Evolutionary conservation across 2,113 vertebrate genomes (phyloP), one percentile per base, ranked within the genome.

Genomic region (Mixornis gularis): DNA sequence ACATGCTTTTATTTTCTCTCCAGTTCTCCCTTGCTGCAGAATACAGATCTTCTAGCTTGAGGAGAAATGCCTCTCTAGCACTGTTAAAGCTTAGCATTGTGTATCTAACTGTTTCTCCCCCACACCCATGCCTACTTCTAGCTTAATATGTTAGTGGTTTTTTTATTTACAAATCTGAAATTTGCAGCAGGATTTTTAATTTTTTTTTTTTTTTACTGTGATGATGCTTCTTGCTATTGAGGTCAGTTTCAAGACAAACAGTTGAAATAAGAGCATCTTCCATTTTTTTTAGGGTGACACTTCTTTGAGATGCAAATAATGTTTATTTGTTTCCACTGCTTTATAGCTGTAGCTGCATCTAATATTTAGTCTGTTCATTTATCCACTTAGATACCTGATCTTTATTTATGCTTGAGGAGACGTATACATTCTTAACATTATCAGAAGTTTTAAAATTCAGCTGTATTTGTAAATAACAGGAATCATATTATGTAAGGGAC

Each of bases 1-100:
- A 69, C 71, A 46, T 84, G 80, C 44, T 91, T 89, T 85, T 69
- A 58, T 95, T 90, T 94, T 76, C 51, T 91, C 59, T 74, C 26
- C 44, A 46, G 63, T n/a, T 91, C 55, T 43, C 17, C 9, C 58
- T 85, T 92, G 40, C 63, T 8, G 1, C 62, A 85, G 85, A 79
- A 77, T 76, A 70, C 34, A 62, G 71, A 62, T 90, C 51, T 3
- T 2, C 17, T n/a, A 38, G 69, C 36, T 26, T 55, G 36, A 89
- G 32, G 9, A 92, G 62, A 87, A 91, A 79, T 53, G 55, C 63
- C 53, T 79, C 55, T 53, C 5, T 19, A 44, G 38, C 46, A 11
- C 56, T 68, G 51, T 40, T 82, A 19, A 27, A 59, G 13, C 46
- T 70, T 43, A 53, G 29, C 14, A 3, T 12, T n/a, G 48, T 36